phyloP scores from a whole-genome alignment of 2,888 invertebrate species.

The Clunio marinus region DNA sequence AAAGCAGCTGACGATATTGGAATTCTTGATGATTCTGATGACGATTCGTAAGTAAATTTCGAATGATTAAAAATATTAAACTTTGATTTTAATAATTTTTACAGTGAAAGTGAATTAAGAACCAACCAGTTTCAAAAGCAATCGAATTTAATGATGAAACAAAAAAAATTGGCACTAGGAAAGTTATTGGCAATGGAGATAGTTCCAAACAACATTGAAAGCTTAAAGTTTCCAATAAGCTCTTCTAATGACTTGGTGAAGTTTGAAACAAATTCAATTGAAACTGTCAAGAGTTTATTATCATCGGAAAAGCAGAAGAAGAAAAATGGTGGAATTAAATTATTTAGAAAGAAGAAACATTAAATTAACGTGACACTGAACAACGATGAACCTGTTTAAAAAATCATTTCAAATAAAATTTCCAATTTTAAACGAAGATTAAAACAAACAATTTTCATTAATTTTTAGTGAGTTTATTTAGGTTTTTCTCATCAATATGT shows the following conservation, averaged over 20 bases:
- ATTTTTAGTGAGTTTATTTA: constrained; percentile 27
- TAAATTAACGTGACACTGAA: not conserved
- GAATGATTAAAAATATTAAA: not conserved
- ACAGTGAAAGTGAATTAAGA: constrained; percentile 12
- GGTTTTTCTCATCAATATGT: constrained; percentile 14
- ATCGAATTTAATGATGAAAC: constrained; percentile 4
- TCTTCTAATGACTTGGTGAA: not conserved
- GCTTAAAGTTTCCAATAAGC: constrained; percentile 27
- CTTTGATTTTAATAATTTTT: not conserved
- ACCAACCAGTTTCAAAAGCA: constrained; percentile 2
- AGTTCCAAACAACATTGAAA: constrained; percentile 17
- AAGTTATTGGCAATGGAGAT: constrained; percentile 15
- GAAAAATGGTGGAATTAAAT: constrained; percentile 1
- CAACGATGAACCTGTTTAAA: not conserved
- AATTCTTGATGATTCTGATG: constrained; percentile 77
- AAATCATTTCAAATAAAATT: too few species aligned
- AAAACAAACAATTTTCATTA: not conserved
- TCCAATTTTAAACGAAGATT: too few species aligned
- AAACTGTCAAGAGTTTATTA: constrained; percentile 27
- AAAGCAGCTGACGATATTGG: constrained; percentile 87
- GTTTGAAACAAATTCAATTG: constrained; percentile 20
- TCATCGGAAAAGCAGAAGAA: too few species aligned
- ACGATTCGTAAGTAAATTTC: constrained; percentile 47
- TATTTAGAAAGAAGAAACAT: constrained; percentile 17
- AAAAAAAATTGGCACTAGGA: constrained; percentile 22